Evolutionary conservation across 2,888 invertebrate genomes (phyloP).

Genomic region (Microdon myrmicae): DNA sequence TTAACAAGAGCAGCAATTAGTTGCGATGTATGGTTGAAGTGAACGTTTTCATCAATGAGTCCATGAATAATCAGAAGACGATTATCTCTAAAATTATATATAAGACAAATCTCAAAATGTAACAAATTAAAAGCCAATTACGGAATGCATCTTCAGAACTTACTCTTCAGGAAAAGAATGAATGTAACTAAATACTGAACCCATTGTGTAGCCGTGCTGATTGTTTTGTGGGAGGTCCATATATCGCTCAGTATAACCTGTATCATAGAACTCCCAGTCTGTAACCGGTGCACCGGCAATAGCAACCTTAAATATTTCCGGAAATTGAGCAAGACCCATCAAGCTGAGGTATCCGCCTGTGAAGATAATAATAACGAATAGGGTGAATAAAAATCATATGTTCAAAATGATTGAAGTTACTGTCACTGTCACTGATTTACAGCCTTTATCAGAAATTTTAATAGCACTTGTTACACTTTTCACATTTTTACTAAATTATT

Average conservation of each 20-base stretch:
- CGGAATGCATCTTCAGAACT: constrained; percentile 60
- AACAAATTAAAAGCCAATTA: not conserved
- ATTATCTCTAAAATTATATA: constrained; percentile 74
- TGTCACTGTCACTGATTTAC: too few relatives aligned
- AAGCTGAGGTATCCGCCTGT: constrained; percentile 91
- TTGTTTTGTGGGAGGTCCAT: constrained; percentile 88
- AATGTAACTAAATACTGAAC: constrained; percentile 86
- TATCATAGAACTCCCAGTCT: constrained; percentile 97
- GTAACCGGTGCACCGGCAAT: constrained; percentile 98
- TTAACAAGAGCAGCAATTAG: constrained; percentile 89
- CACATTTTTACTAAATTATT: not conserved
- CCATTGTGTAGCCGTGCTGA: constrained; percentile 81
- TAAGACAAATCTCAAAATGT: too few relatives aligned
- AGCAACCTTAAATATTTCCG: constrained; percentile 93
- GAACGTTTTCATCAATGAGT: constrained; percentile 98
- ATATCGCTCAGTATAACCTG: constrained; percentile 98
- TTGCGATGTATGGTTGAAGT: constrained; percentile 95
- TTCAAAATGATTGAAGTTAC: not conserved
- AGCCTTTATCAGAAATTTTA: too few relatives aligned
- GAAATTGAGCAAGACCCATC: constrained; percentile 91
- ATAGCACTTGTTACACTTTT: not conserved
- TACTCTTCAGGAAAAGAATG: constrained; percentile 92
- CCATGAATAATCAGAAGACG: constrained; percentile 96
- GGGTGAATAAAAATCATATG: constrained; percentile 6
- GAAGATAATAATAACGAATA: constrained; percentile 17